Evolutionary conservation across 2,113 vertebrate genomes (phyloP).

Genomic region (Hyla sarda): DNA sequence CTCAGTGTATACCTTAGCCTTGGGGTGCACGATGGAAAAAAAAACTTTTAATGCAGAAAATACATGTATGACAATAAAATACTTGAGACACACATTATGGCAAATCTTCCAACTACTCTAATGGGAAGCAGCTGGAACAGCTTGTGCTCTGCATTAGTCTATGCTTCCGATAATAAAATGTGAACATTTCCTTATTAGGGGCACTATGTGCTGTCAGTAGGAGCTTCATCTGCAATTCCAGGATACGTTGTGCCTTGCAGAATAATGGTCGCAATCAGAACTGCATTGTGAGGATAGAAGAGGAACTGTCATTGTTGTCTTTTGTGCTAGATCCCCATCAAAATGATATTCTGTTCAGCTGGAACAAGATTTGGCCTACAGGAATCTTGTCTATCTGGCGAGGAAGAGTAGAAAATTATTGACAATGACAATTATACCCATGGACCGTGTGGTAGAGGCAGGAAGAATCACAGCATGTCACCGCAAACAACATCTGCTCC

Average conservation of each 20-base stretch:
- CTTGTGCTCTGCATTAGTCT: too few species aligned
- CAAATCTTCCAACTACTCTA: too few species aligned
- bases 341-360: neutral
- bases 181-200: too few species aligned
- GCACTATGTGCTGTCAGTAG: neutral
- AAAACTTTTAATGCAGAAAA: too few species aligned
- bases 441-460: neutral
- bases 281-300: neutral
- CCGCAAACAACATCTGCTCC: neutral
- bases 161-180: too few species aligned
- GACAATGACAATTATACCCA: constrained; percentile 52
- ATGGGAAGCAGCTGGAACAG: too few species aligned
- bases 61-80: too few species aligned
- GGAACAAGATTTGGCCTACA: constrained; percentile 35
- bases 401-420: constrained; percentile 50
- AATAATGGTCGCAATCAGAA: constrained; percentile 38
- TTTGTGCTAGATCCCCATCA: neutral
- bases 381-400: constrained; percentile 39
- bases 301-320: neutral
- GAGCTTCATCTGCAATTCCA: neutral
- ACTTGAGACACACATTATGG: too few species aligned
- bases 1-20: too few species aligned
- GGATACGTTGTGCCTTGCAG: neutral
- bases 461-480: constrained; percentile 45
- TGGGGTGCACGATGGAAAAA: too few species aligned